Evolutionary conservation across 2,797 vertebrate species (phyloP).

Genomic region (Enteromius afrohamiltoni): DNA sequence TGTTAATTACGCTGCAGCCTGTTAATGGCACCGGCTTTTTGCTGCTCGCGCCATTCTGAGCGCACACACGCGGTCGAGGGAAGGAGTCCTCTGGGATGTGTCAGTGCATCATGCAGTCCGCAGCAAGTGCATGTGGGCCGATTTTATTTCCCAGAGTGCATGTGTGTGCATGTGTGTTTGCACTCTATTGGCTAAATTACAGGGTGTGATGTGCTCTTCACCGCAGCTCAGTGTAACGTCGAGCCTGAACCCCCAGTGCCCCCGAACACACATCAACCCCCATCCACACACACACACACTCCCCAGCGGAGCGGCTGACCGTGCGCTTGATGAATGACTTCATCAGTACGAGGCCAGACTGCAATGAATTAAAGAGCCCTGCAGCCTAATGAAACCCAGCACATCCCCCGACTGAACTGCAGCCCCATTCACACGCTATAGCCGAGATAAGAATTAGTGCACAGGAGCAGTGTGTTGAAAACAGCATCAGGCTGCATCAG

Average conservation of each 20-base stretch:
- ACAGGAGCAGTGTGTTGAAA: neutral
- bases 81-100: slow-evolving; percentile 65
- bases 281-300: slow-evolving; percentile 42
- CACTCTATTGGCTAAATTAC: slow-evolving; percentile 74
- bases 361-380: slow-evolving; percentile 80
- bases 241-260: slow-evolving; percentile 68
- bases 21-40: slow-evolving; percentile 68
- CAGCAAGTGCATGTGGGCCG: slow-evolving; percentile 55
- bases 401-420: slow-evolving; percentile 72
- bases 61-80: slow-evolving; percentile 52
- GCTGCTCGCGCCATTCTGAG: slow-evolving; percentile 42
- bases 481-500: neutral
- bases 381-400: slow-evolving; percentile 80
- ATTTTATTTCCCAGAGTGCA: slow-evolving; percentile 57
- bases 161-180: slow-evolving; percentile 63
- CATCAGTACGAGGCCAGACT: slow-evolving; percentile 75
- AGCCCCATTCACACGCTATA: neutral
- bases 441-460: neutral
- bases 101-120: slow-evolving; percentile 60
- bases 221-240: slow-evolving; percentile 74
- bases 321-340: slow-evolving; percentile 84
- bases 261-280: slow-evolving; percentile 61
- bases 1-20: slow-evolving; percentile 74
- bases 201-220: slow-evolving; percentile 80
- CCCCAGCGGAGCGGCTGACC: slow-evolving; percentile 55